phyloP scores from a whole-genome alignment of 2,113 vertebrate species.

The Atrichornis clamosus region DNA sequence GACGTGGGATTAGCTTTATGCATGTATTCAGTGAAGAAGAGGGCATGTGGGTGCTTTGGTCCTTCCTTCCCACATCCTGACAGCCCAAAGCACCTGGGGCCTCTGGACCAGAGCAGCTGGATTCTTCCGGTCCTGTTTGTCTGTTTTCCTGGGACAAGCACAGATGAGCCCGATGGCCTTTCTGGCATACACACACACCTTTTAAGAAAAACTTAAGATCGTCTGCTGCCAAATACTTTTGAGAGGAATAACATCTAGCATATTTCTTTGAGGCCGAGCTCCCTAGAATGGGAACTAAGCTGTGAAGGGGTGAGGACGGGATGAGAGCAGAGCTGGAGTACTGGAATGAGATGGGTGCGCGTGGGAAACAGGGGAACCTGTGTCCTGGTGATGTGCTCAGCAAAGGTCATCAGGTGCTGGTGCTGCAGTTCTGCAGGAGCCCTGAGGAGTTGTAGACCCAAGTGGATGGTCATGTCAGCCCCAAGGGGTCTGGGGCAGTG shows the following conservation, averaged over 20 bases:
- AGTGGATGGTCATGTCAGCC: too few species aligned
- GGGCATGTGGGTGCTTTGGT: neutral
- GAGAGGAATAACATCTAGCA: neutral
- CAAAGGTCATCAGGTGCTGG: neutral
- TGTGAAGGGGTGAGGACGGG: neutral
- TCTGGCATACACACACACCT: neutral
- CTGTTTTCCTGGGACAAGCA: neutral
- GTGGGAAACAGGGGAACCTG: neutral
- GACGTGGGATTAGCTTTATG: neutral
- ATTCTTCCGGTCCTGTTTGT: neutral
- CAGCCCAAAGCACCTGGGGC: neutral
- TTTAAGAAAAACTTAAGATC: neutral
- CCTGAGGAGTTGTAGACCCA: neutral
- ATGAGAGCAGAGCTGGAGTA: neutral
- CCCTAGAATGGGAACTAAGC: fast-evolving
- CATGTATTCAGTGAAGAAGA: fast-evolving
- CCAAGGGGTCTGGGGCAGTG: neutral
- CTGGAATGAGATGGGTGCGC: fast-evolving
- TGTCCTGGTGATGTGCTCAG: fast-evolving
- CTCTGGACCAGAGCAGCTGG: neutral
- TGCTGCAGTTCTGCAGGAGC: neutral
- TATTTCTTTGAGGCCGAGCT: neutral
- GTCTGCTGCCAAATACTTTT: neutral
- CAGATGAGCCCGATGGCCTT: neutral
- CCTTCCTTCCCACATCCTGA: neutral